Base-by-base conservation (phyloP, 2,888 invertebrate species). In the Drosophila histrio region DNA sequence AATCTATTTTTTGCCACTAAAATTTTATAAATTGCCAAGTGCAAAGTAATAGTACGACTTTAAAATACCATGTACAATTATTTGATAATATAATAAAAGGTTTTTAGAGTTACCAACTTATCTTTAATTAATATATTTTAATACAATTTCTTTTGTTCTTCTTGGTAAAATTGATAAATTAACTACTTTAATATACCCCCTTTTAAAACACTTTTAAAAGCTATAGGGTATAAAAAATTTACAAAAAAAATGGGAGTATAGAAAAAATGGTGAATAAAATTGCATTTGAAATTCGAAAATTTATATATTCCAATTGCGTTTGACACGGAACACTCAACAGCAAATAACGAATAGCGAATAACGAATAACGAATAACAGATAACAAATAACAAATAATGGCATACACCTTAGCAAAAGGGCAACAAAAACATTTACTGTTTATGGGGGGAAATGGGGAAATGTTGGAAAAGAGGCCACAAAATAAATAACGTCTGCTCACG, bases 401-500 rank as follows among this genome's bases (percentile, higher is more conserved):
- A 17, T 36, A 59, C 61, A 72, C 63, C 59, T 57, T 67, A 59
- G 47, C 50, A 66, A 70, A 67, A 63, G 47, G 56, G 59, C 50
- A 66, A 65, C 66, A 71, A 83, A 79, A 79, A 79, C 65, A 79
- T 87, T 87, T 83, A 68, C 61, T 67, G 70, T 52, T 70, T 71
- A 57, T 21, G 13, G 30, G 30, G 3, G 0, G 4, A 6, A 8
- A 22, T n/a, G 17, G 39, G 39, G 28, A 24, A 21, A 8, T 32
- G 43, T 0, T 21, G 36, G 13, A 28, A 38, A 62, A 36, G 60
- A 65, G 46, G 50, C 79, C 71, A 52, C 88, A 87, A 82, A 76
- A 82, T 86, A 82, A 82, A 82, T 82, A 79, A 82, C 85, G 86
- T 67, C 62, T 54, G 62, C 79, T 85, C 82, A 82, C 88, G 82